Evolutionary conservation across 2,888 invertebrate species (phyloP).

Genomic region (Pherbina coryleti): DNA sequence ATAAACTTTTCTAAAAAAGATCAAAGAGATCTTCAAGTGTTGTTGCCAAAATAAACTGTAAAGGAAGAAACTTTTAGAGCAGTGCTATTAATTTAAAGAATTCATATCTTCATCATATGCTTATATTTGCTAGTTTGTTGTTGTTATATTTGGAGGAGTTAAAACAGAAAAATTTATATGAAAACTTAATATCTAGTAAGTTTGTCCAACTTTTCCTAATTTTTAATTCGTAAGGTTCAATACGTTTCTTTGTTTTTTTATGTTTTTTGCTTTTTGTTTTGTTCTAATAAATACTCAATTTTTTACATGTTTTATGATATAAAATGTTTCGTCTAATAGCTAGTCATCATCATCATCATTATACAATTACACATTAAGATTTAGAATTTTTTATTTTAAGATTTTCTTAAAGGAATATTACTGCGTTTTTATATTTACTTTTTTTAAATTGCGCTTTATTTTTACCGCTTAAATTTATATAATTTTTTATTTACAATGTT

Average conservation of each 20-base stretch:
- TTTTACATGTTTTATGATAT: not conserved
- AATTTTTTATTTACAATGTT: conserved; percentile 2
- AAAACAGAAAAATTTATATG: too few relatives aligned
- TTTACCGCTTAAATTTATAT: conserved; percentile 46
- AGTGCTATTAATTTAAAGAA: too few relatives aligned
- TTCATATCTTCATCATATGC: too few relatives aligned
- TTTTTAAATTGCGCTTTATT: conserved; percentile 26
- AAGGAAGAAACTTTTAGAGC: too few relatives aligned
- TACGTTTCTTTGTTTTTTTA: not conserved
- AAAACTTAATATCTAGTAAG: too few relatives aligned
- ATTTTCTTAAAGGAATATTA: conserved; percentile 12
- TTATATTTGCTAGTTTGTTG: too few relatives aligned
- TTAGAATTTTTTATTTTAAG: conserved; percentile 36
- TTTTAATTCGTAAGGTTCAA: not conserved
- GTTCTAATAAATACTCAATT: not conserved
- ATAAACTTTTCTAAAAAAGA: too few relatives aligned
- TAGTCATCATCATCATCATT: conserved; percentile 47
- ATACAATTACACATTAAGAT: conserved; percentile 33
- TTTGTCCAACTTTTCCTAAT: not conserved
- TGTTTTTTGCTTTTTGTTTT: not conserved
- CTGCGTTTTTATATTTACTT: not conserved
- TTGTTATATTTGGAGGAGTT: too few relatives aligned
- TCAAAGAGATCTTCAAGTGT: too few relatives aligned
- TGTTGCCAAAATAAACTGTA: too few relatives aligned
- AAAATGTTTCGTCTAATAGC: conserved; percentile 8